phyloP scores from a whole-genome alignment of 1,140 invertebrate genomes.

The Nasonia vitripennis region DNA sequence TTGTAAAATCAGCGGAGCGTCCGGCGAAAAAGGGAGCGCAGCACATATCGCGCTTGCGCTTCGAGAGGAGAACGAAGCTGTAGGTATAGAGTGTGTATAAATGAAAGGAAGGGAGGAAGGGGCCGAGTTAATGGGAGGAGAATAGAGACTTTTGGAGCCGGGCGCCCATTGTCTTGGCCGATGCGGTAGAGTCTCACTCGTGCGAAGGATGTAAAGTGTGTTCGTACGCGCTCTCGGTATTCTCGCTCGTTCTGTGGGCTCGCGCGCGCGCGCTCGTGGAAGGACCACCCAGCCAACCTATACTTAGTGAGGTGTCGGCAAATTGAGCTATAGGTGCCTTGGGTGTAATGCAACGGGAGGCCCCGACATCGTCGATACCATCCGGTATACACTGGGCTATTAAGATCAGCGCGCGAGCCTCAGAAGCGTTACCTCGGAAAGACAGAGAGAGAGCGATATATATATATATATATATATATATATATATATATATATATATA shows the following conservation, averaged over 20 bases:
- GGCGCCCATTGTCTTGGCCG: conserved; percentile 33
- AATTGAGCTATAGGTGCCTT: conserved; percentile 75
- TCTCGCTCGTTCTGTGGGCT: background rate
- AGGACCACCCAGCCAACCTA: conserved; percentile 76
- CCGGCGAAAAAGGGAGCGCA: background rate
- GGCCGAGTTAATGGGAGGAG: conserved; percentile 41
- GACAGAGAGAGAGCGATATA: background rate
- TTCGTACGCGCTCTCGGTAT: background rate
- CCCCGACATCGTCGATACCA: conserved; percentile 67
- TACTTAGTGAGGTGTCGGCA: conserved; percentile 76
- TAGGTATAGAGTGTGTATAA: background rate
- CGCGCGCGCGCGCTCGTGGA: conserved; percentile 37
- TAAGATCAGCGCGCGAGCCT: conserved; percentile 36
- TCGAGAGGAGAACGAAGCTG: background rate
- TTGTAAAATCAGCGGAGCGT: background rate
- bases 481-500: too few relatives aligned
- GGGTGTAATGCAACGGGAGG: conserved; percentile 67
- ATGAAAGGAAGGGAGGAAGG: background rate
- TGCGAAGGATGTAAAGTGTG: conserved; percentile 38
- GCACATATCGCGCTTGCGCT: background rate
- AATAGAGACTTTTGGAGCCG: conserved; percentile 45
- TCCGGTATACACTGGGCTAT: conserved; percentile 54
- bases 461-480: too few relatives aligned
- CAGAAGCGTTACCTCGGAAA: background rate
- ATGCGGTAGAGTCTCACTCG: conserved; percentile 22